Percentiles rank a stretch among this genome's conserved stretches.
These are phyloP conservation scores for Gorsachius magnificus DNA, from an alignment of 2,797 vertebrate species.

Conservation along the genomic window DNA sequence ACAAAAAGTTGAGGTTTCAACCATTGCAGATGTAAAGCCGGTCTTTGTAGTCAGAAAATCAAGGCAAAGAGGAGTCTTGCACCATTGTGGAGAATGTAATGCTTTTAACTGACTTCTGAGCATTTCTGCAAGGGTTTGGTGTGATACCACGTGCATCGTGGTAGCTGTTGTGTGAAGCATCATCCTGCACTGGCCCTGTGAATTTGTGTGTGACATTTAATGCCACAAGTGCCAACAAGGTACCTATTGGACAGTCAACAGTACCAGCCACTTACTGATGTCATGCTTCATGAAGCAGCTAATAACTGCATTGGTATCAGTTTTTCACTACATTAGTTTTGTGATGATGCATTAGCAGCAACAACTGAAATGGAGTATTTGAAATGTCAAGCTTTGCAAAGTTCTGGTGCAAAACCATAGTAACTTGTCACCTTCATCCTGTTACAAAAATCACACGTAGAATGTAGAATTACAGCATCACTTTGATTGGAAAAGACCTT, in stretches of 20 bases:
- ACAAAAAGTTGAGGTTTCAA: neutral
- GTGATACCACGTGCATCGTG: accelerated
- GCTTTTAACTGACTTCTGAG: neutral
- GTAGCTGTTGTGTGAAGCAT: neutral
- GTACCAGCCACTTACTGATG: neutral
- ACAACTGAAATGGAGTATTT: neutral
- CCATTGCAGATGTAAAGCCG: neutral
- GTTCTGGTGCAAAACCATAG: neutral
- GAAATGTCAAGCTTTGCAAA: neutral
- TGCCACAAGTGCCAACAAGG: neutral
- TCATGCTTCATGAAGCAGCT: neutral
- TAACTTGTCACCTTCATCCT: neutral
- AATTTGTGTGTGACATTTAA: neutral
- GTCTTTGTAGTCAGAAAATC: neutral
- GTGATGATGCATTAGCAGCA: neutral
- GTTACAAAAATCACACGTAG: neutral
- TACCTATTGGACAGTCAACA: neutral
- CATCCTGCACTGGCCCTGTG: neutral
- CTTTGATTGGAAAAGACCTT: too few relatives aligned
- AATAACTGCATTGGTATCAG: neutral
- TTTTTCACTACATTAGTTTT: neutral
- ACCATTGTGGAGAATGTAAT: accelerated
- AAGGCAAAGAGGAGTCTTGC: neutral
- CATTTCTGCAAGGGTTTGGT: neutral
- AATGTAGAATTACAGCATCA: neutral